Evolutionary conservation across 2,797 vertebrate species (phyloP).

Genomic region (Sebastolobus altivelis): DNA sequence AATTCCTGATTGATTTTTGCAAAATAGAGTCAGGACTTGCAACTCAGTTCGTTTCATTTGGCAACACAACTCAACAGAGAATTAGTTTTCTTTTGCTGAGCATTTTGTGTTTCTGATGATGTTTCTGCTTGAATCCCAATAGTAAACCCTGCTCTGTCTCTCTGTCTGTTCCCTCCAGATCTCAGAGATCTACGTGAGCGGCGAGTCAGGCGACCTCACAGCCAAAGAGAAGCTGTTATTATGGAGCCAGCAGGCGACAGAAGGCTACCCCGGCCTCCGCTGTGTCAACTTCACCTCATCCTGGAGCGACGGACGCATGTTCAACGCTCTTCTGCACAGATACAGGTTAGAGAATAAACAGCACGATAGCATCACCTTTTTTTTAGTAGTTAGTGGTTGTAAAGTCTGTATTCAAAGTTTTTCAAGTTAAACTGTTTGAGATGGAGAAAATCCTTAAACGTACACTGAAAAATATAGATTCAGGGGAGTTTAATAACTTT

Average conservation of each 20-base stretch:
- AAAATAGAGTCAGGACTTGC: not conserved
- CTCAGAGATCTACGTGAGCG: slow-evolving; percentile 98
- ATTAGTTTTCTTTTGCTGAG: not conserved
- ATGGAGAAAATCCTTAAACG: not conserved
- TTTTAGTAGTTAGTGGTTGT: not conserved
- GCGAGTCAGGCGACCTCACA: slow-evolving; percentile 96
- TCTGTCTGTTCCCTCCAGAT: slow-evolving; percentile 85
- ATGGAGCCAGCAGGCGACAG: slow-evolving; percentile 96
- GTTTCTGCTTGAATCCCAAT: not conserved
- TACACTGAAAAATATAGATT: not conserved
- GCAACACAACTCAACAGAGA: not conserved
- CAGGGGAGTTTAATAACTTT: not conserved
- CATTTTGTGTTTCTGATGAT: not conserved
- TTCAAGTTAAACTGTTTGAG: not conserved
- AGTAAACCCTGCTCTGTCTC: not conserved
- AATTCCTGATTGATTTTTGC: not conserved
- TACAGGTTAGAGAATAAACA: slow-evolving; percentile 87
- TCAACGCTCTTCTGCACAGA: slow-evolving; percentile 97
- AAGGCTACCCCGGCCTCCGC: slow-evolving; percentile 93
- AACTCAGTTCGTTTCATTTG: not conserved
- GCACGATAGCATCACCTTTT: not conserved
- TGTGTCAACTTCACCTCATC: slow-evolving; percentile 97
- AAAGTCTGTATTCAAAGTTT: not conserved
- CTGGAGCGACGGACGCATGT: slow-evolving; percentile 97
- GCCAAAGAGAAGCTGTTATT: slow-evolving; percentile 98